A percentile compares a stretch with the other conserved stretches of the same genome.
phyloP scores from a whole-genome alignment of 2,113 vertebrate species.

The Corydoras maculifer region DNA sequence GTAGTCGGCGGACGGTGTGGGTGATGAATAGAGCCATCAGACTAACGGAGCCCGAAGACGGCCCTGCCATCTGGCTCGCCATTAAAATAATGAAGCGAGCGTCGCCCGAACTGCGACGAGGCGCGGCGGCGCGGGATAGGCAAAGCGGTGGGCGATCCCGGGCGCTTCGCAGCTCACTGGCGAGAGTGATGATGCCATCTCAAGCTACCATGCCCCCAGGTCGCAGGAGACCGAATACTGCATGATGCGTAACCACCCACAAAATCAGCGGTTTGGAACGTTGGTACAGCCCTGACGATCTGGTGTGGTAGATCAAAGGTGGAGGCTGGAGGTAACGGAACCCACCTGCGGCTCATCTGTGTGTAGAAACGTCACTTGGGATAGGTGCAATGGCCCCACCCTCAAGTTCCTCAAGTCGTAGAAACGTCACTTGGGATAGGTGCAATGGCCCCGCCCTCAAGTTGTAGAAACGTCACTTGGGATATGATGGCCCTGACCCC shows the following conservation, averaged over 20 bases:
- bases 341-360: too few species aligned
- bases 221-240: not conserved
- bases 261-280: too few species aligned
- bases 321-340: too few species aligned
- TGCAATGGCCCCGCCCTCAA: too few species aligned
- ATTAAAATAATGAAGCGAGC: constrained; percentile 63
- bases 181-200: constrained; percentile 50
- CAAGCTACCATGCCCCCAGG: constrained; percentile 46
- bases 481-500: too few species aligned
- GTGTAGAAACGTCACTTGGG: too few species aligned
- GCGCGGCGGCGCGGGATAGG: constrained; percentile 52
- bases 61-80: constrained; percentile 67
- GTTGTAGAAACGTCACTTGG: too few species aligned
- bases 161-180: constrained; percentile 60
- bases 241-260: too few species aligned
- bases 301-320: too few species aligned
- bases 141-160: constrained; percentile 22
- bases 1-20: constrained; percentile 53
- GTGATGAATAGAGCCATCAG: constrained; percentile 71
- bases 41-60: constrained; percentile 63
- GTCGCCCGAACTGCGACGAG: constrained; percentile 46
- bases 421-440: not conserved
- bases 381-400: too few species aligned
- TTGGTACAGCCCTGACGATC: too few species aligned
- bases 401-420: too few species aligned